These are phyloP conservation scores for Plodia interpunctella DNA, from an alignment of 1,140 invertebrate species.

Conservation along the genomic window DNA sequence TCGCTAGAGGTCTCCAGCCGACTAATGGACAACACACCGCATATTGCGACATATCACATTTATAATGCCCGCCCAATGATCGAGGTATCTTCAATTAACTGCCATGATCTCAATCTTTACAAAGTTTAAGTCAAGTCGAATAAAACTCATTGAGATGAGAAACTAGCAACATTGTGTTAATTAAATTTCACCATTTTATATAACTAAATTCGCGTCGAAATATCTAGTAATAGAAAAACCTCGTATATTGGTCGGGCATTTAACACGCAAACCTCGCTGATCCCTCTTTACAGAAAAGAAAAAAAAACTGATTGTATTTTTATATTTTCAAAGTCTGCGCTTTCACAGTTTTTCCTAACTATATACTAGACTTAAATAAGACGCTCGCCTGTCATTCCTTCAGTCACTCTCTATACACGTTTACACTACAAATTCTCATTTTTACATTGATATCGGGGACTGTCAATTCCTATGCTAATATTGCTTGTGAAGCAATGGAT, in stretches of 20 bases:
- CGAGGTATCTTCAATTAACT: not conserved
- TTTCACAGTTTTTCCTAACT: constrained; percentile 71
- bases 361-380: constrained; percentile 67
- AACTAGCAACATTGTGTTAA: too few relatives aligned
- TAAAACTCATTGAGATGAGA: too few relatives aligned
- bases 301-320: constrained; percentile 54
- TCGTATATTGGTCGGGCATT: not conserved
- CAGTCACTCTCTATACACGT: constrained; percentile 38
- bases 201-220: too few relatives aligned
- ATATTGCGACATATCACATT: constrained; percentile 63
- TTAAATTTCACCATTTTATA: too few relatives aligned
- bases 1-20: constrained; percentile 41
- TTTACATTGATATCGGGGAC: constrained; percentile 60
- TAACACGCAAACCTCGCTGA: constrained; percentile 54
- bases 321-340: constrained; percentile 48
- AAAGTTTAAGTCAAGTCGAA: too few relatives aligned
- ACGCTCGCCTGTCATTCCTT: constrained; percentile 38
- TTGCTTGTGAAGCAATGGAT: constrained; percentile 58
- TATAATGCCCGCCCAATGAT: constrained; percentile 5
- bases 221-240: not conserved
- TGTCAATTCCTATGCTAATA: constrained; percentile 57
- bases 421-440: constrained; percentile 50
- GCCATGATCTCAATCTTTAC: too few relatives aligned
- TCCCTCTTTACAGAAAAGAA: constrained; percentile 68
- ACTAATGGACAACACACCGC: constrained; percentile 39